Evolutionary conservation across 2,113 vertebrate genomes (phyloP).

Genomic region (Gobius niger): DNA sequence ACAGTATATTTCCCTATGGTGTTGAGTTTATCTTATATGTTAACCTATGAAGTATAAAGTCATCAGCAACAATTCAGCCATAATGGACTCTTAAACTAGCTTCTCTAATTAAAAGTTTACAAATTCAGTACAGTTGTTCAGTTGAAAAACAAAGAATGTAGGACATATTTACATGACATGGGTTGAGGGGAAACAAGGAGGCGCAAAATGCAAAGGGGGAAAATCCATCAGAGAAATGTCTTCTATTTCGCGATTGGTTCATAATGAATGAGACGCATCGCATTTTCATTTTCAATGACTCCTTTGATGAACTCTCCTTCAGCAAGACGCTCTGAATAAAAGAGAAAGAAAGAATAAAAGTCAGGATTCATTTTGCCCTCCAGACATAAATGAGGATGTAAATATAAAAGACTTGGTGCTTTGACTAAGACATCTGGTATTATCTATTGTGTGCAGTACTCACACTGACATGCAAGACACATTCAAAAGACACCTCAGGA

Average conservation of each 20-base stretch:
- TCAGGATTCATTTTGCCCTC: neutral
- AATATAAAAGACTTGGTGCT: slow-evolving; percentile 15
- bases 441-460: slow-evolving; percentile 10
- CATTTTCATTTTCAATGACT: slow-evolving; percentile 80
- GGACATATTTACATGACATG: slow-evolving; percentile 65
- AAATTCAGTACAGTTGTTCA: neutral
- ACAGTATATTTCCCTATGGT: no score
- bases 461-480: slow-evolving; percentile 24
- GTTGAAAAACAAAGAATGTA: slow-evolving; percentile 20
- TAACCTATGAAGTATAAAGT: no score
- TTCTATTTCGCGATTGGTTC: slow-evolving; percentile 66
- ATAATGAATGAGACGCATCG: slow-evolving; percentile 83
- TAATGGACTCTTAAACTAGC: neutral
- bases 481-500: slow-evolving; percentile 22
- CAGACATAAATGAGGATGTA: neutral
- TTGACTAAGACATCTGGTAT: slow-evolving; percentile 35
- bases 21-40: no score
- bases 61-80: no score
- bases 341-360: neutral
- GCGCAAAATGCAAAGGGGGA: neutral
- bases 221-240: neutral
- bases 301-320: slow-evolving; percentile 84
- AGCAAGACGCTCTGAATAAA: slow-evolving; percentile 74
- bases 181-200: slow-evolving; percentile 13
- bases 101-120: neutral